These are phyloP conservation scores for Thymallus thymallus DNA, from an alignment of 2,113 vertebrate species.

Conservation along the genomic window DNA sequence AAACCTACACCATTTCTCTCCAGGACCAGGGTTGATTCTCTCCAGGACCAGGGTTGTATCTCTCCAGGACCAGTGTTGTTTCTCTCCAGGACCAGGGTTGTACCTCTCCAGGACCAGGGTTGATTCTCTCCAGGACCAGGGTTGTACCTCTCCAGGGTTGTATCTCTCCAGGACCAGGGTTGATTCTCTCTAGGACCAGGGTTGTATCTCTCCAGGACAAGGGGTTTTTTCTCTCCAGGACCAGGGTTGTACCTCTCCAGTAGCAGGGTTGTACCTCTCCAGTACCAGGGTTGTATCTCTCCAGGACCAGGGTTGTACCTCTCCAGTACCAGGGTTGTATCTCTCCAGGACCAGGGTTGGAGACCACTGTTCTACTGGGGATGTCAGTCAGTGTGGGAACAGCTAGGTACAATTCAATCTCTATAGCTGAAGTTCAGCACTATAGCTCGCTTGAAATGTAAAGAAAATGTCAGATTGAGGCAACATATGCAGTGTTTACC, in stretches of 20 bases:
- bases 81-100: too few relatives aligned
- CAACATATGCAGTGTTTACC: too few relatives aligned
- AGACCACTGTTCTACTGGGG: slow-evolving; percentile 22
- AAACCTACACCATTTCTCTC: slow-evolving; percentile 12
- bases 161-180: too few relatives aligned
- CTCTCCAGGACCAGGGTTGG: slow-evolving; percentile 18
- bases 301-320: too few relatives aligned
- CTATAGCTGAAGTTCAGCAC: too few relatives aligned
- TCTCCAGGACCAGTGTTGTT: neutral
- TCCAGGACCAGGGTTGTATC: too few relatives aligned
- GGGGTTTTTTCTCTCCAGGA: too few relatives aligned
- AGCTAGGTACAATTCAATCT: slow-evolving; percentile 29
- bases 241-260: too few relatives aligned
- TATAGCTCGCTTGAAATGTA: too few relatives aligned
- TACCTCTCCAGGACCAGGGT: too few relatives aligned
- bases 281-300: too few relatives aligned
- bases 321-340: neutral
- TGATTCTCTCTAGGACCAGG: neutral
- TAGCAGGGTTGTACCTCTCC: neutral
- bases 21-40: slow-evolving; percentile 13
- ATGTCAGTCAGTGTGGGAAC: neutral
- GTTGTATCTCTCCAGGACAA: neutral
- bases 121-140: neutral
- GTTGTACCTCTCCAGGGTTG: neutral
- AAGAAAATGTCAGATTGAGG: too few relatives aligned